Base-by-base conservation (phyloP, 2,113 vertebrate species). In the Aldabrachelys gigantea region DNA sequence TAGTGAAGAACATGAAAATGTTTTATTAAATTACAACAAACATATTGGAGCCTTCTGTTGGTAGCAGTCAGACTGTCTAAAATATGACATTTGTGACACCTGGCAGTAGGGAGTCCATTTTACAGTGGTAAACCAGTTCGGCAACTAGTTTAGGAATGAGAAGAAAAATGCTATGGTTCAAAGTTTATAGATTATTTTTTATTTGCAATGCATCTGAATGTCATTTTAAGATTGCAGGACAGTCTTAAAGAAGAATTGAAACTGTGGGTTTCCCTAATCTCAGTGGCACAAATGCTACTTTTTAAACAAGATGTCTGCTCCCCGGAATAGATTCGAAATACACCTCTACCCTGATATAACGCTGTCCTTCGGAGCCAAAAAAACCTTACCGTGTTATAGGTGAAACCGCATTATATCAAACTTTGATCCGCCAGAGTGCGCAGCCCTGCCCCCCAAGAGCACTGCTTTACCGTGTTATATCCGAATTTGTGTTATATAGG, bases 91-190 rank as follows among this genome's bases (percentile, higher is more conserved):
- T 7, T 41, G 62, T 47, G 75, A 89, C 90, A 41, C 24, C 80
- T 44, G 95, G 85, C 38, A 75, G 78, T 49, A 91, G 24, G 85
- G 65, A 85, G 80, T 95, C 85, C 57, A 84, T 94, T 86, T 72
- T 50, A 87, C 53, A 25, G 69, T 85, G 84, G 95, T 52, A 93
- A 95, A 94, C 65, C 88, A 88, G 52, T 95, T 96, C 86, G 81
- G 84, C 92, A 95, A 82, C 72, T 92, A 76, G 93, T 89, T 92
- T 69, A 94, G 83, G 80, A 88, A 92, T n/a, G 87, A 47, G 85
- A 88, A 87, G 75, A 96, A 91, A 93, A 95, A 96, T 94, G 85
- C 88, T 88, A 86, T 21, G 4, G 29, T 92, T 91, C 75, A 88
- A 52, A 57, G 75, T n/a, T 93, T 88, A 95, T 19, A 21, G n/a